Percentiles rank a stretch among this genome's conserved stretches.
phyloP scores from a whole-genome alignment of 2,113 vertebrate genomes.

The Equus quagga region DNA sequence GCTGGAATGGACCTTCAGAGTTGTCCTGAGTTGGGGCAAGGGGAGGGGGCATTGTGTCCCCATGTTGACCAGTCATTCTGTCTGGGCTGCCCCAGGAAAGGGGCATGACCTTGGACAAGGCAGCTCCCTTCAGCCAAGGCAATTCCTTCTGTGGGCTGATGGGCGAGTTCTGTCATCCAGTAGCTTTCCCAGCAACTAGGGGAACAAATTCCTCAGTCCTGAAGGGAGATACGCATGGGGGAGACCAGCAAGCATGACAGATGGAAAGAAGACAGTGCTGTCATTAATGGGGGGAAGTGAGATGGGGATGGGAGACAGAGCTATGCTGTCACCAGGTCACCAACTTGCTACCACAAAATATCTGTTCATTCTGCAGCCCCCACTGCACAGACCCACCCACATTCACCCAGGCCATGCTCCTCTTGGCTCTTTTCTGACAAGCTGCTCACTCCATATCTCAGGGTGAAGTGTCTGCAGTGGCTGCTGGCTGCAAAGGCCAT shows the following conservation, averaged over 20 bases:
- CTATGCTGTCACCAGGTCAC: not conserved
- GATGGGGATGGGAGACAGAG: not conserved
- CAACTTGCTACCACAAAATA: not conserved
- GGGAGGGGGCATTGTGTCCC: not conserved
- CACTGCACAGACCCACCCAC: no score
- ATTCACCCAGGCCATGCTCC: fast-evolving
- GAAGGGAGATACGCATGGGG: not conserved
- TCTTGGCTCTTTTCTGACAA: not conserved
- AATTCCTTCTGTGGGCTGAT: not conserved
- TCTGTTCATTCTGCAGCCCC: not conserved
- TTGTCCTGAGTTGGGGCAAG: not conserved
- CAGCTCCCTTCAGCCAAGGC: not conserved
- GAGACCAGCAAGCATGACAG: not conserved
- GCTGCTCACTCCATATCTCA: not conserved
- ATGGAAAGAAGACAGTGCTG: not conserved
- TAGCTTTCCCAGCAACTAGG: not conserved
- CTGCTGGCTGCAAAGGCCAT: not conserved
- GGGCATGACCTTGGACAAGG: no score
- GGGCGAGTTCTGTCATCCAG: not conserved
- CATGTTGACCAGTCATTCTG: not conserved
- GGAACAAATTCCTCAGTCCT: fast-evolving
- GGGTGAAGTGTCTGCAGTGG: not conserved
- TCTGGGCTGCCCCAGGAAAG: not conserved
- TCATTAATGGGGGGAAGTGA: not conserved
- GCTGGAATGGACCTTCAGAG: not conserved